Evolutionary conservation across 2,888 invertebrate species (phyloP).

Genomic region (Orchesellides sinensis): DNA sequence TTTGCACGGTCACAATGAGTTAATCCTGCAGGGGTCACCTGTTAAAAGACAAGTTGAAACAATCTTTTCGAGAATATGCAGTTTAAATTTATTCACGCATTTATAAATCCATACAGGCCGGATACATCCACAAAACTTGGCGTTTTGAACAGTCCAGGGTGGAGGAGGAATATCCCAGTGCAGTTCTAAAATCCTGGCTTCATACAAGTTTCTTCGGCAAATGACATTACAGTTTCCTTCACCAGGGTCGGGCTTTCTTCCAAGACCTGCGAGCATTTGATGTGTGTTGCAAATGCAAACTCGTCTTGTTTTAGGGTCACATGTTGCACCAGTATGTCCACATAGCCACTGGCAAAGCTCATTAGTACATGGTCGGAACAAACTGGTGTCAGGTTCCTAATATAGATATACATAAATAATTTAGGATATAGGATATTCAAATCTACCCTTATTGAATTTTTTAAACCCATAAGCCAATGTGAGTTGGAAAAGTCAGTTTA

Average conservation of each 20-base stretch:
- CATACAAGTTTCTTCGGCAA: slow-evolving; percentile 47
- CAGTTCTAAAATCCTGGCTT: slow-evolving; percentile 51
- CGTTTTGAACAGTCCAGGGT: slow-evolving; percentile 33
- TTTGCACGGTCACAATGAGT: slow-evolving; percentile 61
- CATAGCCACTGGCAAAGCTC: slow-evolving; percentile 63
- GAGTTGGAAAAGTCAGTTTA: too few species aligned
- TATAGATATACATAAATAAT: too few species aligned
- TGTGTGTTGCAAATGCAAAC: slow-evolving; percentile 66
- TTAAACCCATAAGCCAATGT: too few species aligned
- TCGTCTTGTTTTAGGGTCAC: slow-evolving; percentile 62
- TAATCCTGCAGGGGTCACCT: slow-evolving; percentile 57
- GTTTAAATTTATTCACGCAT: background rate
- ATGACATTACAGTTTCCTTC: slow-evolving; percentile 58
- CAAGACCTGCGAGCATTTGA: slow-evolving; percentile 55
- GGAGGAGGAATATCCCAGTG: slow-evolving; percentile 55
- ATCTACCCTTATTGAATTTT: too few species aligned
- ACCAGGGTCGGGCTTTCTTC: slow-evolving; percentile 61
- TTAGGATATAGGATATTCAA: too few species aligned
- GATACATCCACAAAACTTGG: slow-evolving; percentile 64
- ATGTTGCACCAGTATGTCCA: slow-evolving; percentile 47
- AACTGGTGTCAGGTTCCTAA: slow-evolving; percentile 65
- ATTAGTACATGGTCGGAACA: slow-evolving; percentile 65
- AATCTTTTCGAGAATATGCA: background rate
- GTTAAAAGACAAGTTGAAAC: background rate
- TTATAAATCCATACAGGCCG: slow-evolving; percentile 40